phyloP scores from a whole-genome alignment of 2,888 invertebrate genomes.

The Halictus ligatus region DNA sequence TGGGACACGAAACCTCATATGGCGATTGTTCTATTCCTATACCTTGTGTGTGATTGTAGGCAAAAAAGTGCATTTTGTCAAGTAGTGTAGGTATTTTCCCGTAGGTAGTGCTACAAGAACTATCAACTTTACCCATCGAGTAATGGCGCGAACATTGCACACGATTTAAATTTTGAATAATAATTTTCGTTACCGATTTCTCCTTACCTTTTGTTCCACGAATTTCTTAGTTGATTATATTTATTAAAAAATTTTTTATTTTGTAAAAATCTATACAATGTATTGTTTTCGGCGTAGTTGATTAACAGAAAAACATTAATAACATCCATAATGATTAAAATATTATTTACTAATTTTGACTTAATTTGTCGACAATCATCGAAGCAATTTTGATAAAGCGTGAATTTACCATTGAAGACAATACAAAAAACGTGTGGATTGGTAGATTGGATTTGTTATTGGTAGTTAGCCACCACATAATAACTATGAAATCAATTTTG shows the following conservation, averaged over 20 bases:
- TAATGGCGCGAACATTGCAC: neutral
- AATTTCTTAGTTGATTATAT: neutral
- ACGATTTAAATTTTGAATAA: neutral
- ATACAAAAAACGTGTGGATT: too few relatives aligned
- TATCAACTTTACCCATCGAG: neutral
- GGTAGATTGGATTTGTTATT: neutral
- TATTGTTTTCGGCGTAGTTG: neutral
- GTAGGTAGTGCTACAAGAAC: neutral
- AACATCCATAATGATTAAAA: neutral
- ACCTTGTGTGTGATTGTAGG: too few relatives aligned
- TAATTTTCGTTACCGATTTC: neutral
- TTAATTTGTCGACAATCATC: neutral
- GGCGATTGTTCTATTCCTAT: too few relatives aligned
- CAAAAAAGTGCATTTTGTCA: neutral
- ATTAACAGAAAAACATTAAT: neutral
- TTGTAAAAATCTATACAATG: neutral
- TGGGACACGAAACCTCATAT: too few relatives aligned
- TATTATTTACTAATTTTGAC: neutral
- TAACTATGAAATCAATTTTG: neutral
- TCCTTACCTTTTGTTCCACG: neutral
- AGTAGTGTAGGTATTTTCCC: neutral
- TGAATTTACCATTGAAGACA: too few relatives aligned
- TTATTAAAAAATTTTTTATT: neutral
- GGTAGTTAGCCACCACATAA: neutral
- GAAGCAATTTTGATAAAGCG: too few relatives aligned